These are phyloP conservation scores for Penaeus monodon DNA, from an alignment of 2,888 invertebrate genomes.

Conservation along the genomic window DNA sequence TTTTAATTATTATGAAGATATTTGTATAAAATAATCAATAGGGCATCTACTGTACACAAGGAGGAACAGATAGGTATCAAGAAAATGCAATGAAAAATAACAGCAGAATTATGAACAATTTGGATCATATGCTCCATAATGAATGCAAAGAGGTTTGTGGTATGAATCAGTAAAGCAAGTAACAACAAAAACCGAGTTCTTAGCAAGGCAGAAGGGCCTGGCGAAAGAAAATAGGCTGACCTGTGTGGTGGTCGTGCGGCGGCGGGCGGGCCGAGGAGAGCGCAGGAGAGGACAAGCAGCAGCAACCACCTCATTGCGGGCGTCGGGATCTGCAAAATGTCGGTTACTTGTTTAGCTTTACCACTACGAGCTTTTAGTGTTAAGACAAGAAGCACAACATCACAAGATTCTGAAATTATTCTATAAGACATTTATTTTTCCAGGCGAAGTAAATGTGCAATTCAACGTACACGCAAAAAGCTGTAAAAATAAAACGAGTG, in stretches of 20 bases:
- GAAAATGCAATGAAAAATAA: too few relatives aligned
- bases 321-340: conserved; percentile 13
- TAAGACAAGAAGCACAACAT: too few relatives aligned
- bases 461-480: not conserved
- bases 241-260: conserved; percentile 51
- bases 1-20: too few relatives aligned
- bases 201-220: not conserved
- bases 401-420: not conserved
- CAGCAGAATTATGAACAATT: not conserved
- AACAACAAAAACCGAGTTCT: too few relatives aligned
- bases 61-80: too few relatives aligned
- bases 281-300: conserved; percentile 45
- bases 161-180: too few relatives aligned
- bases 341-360: not conserved
- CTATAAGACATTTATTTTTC: not conserved
- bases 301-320: conserved; percentile 33
- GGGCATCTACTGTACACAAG: too few relatives aligned
- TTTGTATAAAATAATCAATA: too few relatives aligned
- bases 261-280: conserved; percentile 44
- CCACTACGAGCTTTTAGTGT: too few relatives aligned
- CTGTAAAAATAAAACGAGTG: not conserved
- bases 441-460: not conserved
- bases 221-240: conserved; percentile 5
- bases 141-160: too few relatives aligned
- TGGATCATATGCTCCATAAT: too few relatives aligned